These are phyloP conservation scores for Odocoileus hemionus DNA, from an alignment of 2,113 vertebrate genomes.

Conservation along the genomic window DNA sequence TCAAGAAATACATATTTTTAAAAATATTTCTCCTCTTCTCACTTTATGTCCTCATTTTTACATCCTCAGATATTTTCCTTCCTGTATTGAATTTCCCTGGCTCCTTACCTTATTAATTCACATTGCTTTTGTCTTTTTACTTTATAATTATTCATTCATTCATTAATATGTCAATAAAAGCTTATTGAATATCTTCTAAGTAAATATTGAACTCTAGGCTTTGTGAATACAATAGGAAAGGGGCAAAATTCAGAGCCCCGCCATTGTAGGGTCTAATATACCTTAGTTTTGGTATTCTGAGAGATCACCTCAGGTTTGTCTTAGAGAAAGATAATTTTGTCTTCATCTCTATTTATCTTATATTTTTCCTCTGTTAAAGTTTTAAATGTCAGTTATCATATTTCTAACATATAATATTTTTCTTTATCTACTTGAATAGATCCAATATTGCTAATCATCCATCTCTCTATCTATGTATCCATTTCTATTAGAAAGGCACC, in stretches of 20 bases:
- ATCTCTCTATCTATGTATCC: neutral
- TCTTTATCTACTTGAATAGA: neutral
- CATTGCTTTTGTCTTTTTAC: neutral
- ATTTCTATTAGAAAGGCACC: neutral
- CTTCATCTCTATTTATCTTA: neutral
- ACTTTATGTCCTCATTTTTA: neutral
- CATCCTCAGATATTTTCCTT: neutral
- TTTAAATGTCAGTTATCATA: neutral
- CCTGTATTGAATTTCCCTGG: neutral
- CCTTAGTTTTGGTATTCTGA: neutral
- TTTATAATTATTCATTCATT: neutral
- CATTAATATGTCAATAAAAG: neutral
- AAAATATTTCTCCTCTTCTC: neutral
- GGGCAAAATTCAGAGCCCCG: neutral
- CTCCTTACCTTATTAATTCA: neutral
- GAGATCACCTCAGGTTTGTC: neutral
- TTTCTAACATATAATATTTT: neutral
- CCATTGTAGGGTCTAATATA: neutral
- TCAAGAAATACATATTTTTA: neutral
- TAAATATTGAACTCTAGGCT: neutral
- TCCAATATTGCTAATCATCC: neutral
- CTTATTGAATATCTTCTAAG: neutral
- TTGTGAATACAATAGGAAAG: neutral
- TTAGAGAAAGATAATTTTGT: neutral
- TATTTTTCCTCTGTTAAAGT: neutral